phyloP scores from a whole-genome alignment of 2,113 vertebrate species.

The Martes martes region DNA sequence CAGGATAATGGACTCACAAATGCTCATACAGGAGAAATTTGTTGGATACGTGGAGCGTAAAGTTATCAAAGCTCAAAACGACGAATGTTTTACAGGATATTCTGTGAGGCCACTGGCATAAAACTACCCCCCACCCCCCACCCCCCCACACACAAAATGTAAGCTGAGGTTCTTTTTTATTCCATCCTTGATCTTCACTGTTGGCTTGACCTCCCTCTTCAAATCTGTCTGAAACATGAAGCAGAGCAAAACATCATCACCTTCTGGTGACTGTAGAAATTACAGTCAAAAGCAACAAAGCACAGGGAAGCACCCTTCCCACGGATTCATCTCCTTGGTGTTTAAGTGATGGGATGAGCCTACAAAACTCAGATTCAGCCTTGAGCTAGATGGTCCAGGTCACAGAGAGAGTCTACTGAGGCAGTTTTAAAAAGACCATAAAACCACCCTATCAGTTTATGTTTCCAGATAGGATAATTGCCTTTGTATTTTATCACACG shows the following conservation, averaged over 20 bases:
- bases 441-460: neutral
- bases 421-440: neutral
- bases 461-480: constrained; percentile 2
- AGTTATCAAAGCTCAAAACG: neutral
- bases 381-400: neutral
- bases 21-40: neutral
- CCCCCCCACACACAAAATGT: neutral
- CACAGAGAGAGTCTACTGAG: neutral
- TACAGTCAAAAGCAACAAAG: neutral
- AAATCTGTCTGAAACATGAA: neutral
- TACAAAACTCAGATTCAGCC: neutral
- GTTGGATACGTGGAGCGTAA: neutral
- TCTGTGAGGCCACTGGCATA: neutral
- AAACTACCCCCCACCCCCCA: neutral
- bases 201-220: neutral
- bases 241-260: neutral
- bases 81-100: neutral
- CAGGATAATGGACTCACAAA: neutral
- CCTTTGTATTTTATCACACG: neutral
- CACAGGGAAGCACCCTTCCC: neutral
- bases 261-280: neutral
- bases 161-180: neutral
- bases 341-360: neutral
- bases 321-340: neutral
- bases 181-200: neutral